These are phyloP conservation scores for Azemiops feae DNA, from an alignment of 2,113 vertebrate genomes.

Conservation along the genomic window DNA sequence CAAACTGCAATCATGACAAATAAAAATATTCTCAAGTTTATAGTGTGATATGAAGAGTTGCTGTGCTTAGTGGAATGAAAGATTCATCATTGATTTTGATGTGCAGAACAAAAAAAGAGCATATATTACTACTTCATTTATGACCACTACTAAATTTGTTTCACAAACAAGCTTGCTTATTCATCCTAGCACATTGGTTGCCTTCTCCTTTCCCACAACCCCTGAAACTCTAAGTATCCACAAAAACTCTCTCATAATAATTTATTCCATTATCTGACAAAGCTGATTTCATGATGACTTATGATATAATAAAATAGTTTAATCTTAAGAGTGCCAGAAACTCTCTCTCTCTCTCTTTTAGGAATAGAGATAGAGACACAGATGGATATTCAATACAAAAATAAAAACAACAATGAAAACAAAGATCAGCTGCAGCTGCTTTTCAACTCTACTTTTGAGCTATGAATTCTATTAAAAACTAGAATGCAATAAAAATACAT, in stretches of 20 bases:
- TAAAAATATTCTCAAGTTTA: background rate
- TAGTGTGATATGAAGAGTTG: background rate
- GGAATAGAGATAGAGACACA: background rate
- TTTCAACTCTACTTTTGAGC: conserved; percentile 3
- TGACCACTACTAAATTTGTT: too few relatives aligned
- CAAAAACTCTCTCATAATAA: background rate
- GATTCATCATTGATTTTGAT: background rate
- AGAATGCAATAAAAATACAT: conserved; percentile 16
- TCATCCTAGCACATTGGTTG: background rate
- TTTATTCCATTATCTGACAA: background rate
- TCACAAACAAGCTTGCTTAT: background rate
- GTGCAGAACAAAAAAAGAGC: background rate
- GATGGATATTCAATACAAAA: background rate
- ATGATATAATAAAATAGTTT: background rate
- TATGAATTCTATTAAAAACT: conserved; percentile 27
- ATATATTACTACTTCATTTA: background rate
- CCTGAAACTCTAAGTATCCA: background rate
- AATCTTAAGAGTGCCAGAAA: background rate
- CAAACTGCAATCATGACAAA: background rate
- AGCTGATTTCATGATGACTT: background rate
- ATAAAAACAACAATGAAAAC: conserved; percentile 8
- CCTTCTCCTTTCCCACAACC: background rate
- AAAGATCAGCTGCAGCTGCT: conserved; percentile 6
- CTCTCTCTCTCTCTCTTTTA: background rate
- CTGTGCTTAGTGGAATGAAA: background rate